A percentile compares a stretch with the other conserved stretches of the same genome.
Evolutionary conservation across 2,888 invertebrate genomes (phyloP).

Genomic region (Apamea crenata): DNA sequence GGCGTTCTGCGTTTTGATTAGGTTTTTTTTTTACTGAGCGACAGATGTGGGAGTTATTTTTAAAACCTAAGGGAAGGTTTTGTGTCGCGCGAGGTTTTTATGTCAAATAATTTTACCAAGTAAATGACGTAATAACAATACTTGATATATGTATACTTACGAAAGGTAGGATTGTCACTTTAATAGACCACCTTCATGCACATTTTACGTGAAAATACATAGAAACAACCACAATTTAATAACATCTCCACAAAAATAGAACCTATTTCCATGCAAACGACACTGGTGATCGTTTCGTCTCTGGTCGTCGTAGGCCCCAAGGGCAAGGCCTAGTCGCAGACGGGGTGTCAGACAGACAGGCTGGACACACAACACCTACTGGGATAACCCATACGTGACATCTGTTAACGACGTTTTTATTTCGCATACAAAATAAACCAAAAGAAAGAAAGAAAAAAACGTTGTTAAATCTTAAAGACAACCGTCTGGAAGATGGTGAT

Average conservation of each 20-base stretch:
- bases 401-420: constrained; percentile 15
- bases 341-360: constrained; percentile 71
- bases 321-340: constrained; percentile 68
- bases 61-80: not conserved
- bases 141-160: not conserved
- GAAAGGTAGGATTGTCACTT: not conserved
- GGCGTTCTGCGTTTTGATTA: constrained; percentile 17
- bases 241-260: constrained; percentile 40
- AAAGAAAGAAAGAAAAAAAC: not conserved
- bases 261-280: constrained; percentile 49
- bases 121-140: not conserved
- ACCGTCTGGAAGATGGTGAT: not conserved
- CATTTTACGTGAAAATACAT: not conserved
- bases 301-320: constrained; percentile 65
- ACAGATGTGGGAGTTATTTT: constrained; percentile 10
- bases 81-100: not conserved
- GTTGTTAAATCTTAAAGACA: not conserved
- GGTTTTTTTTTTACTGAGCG: constrained; percentile 32
- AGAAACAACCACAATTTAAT: not conserved
- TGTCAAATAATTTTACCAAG: not conserved
- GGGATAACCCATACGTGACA: constrained; percentile 47
- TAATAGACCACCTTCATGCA: not conserved
- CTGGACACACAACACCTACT: constrained; percentile 50
- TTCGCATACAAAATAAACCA: not conserved
- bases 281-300: constrained; percentile 59